Conservation (phyloP, 2,888 invertebrate genomes). For the Mimas tiliae region DNA sequence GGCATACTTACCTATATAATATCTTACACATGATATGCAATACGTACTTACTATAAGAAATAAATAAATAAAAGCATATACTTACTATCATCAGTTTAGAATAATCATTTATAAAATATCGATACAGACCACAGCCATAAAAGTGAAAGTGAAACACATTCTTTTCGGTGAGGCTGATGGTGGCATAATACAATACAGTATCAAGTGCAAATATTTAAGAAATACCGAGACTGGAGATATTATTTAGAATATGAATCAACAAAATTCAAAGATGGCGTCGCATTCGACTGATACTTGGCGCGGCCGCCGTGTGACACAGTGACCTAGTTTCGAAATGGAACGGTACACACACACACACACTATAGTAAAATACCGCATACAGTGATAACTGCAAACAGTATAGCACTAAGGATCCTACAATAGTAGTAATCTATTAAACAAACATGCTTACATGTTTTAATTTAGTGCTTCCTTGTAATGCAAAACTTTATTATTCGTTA, state of each 20-base stretch:
- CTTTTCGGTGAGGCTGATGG: neutral
- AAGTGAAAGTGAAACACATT: constrained; percentile 28
- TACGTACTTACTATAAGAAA: neutral
- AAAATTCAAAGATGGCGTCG: constrained; percentile 79
- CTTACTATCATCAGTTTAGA: neutral
- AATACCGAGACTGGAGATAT: constrained; percentile 35
- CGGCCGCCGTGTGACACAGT: constrained; percentile 79
- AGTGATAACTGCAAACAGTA: constrained; percentile 58
- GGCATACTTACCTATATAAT: no score
- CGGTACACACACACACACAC: constrained; percentile 69
- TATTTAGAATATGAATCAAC: constrained; percentile 65
- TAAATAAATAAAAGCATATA: neutral
- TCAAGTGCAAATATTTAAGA: constrained; percentile 14
- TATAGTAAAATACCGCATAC: constrained; percentile 67
- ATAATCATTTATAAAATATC: neutral
- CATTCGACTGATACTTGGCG: constrained; percentile 71
- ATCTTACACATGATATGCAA: neutral
- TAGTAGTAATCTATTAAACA: constrained; percentile 51
- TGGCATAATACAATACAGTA: constrained; percentile 19
- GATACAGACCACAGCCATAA: neutral
- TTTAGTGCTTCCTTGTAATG: neutral
- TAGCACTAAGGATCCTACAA: constrained; percentile 42
- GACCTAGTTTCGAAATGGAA: constrained; percentile 84
- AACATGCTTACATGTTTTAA: no score
- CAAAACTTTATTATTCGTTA: no score